Conservation (phyloP, 2,888 invertebrate genomes). For the Shargacucullia verbasci region DNA sequence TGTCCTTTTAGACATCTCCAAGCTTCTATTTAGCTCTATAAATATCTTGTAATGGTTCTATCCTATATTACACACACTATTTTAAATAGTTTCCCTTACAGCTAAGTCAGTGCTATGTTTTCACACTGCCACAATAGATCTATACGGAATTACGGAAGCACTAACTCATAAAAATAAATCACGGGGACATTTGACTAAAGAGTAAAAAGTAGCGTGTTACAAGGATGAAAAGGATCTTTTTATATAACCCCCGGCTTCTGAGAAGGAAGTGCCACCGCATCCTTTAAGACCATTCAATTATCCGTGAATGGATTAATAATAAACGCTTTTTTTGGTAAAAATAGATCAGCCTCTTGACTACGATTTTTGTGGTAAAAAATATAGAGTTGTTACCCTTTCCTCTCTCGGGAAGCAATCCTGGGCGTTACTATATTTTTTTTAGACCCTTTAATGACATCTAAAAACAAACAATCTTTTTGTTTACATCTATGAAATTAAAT, state of each 20-base stretch:
- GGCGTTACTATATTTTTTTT: too few species aligned
- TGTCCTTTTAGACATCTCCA: too few species aligned
- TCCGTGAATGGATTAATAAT: slow-evolving; percentile 51
- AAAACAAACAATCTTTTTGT: too few species aligned
- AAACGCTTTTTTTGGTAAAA: slow-evolving; percentile 28
- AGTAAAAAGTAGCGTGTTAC: slow-evolving; percentile 41
- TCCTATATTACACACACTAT: too few species aligned
- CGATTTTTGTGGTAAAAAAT: slow-evolving; percentile 2
- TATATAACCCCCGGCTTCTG: slow-evolving; percentile 62
- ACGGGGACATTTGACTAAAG: slow-evolving; percentile 51
- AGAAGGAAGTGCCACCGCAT: slow-evolving; percentile 71
- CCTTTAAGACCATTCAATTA: slow-evolving; percentile 54
- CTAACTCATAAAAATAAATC: slow-evolving; percentile 53
- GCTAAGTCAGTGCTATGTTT: neutral
- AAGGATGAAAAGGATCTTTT: slow-evolving; percentile 57
- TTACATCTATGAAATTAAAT: too few species aligned
- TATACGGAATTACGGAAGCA: slow-evolving; percentile 44
- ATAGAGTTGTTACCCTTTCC: neutral
- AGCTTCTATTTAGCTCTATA: too few species aligned
- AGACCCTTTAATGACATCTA: too few species aligned
- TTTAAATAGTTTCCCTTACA: too few species aligned
- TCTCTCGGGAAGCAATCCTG: too few species aligned
- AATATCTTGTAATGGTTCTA: too few species aligned
- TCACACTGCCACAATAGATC: slow-evolving; percentile 6
- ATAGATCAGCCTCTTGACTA: slow-evolving; percentile 28